Base-by-base conservation (phyloP, 2,113 vertebrate genomes). In the Callorhinus ursinus region DNA sequence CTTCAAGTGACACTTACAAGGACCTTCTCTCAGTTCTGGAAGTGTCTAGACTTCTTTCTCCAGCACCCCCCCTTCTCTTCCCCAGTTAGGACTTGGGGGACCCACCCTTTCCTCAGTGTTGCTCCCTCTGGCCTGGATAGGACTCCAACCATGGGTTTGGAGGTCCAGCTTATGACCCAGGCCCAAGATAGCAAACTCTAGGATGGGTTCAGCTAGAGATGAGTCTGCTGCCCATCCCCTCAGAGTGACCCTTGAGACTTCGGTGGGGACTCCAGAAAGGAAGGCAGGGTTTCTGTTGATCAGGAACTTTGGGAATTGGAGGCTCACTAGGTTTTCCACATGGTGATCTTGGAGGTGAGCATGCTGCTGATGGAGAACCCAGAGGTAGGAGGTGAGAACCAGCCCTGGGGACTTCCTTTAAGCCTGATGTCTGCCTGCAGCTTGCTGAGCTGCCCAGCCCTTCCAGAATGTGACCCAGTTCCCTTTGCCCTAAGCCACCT, bases 161-260 rank as follows among this genome's bases (percentile, higher is more conserved):
- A 26, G n/a, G n/a, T 24, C 21, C 7, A 55, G 28, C 46, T 65
- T 55, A 31, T 10, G 33, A 28, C 15, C 28, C 31, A 79, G 74
- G 19, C 6, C 6, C 8, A 36, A 80, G 46, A 39, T 1, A 0
- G 16, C 77, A 55, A 69, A 26, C 42, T 2, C 16, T 1, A 11
- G 19, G 14, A 1, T 51, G 88, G 57, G 24, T 77, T 63, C 14
- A 19, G 39, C n/a, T 9, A 7, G 72, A n/a, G 36, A 39, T 1
- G 10, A 33, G 18, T 21, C 49, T 3, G 53, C 7, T 12, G 11
- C 26, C 18, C 1, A 0, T 0, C 1, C 3, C 22, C 16, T 24
- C 28, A 10, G 31, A 33, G 7, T 3, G 42, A 16, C 57, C 9
- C 21, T 19, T 26, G 18, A 36, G 67, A 21, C 67, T 88, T 46